Conservation (phyloP, 2,888 invertebrate genomes). For the Maniola hyperantus region DNA sequence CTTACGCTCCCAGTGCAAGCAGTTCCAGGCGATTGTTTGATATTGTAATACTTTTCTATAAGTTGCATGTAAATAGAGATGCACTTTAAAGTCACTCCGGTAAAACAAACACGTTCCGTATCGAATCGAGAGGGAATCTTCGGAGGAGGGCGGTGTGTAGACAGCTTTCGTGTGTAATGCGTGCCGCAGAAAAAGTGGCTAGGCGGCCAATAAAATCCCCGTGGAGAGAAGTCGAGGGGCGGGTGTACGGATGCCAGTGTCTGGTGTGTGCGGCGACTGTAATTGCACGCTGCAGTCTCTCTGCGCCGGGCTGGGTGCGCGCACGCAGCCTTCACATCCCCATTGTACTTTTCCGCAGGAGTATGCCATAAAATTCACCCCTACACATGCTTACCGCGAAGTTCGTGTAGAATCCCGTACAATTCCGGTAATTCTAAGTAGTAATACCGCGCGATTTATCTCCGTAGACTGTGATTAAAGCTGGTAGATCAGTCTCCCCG, state of each 20-base stretch:
- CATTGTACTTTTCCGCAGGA: conserved; percentile 18
- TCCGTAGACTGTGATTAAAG: conserved; percentile 8
- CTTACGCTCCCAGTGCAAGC: no score
- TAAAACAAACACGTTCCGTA: conserved; percentile 72
- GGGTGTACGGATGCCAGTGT: conserved; percentile 69
- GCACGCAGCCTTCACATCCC: conserved; percentile 72
- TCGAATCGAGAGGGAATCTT: conserved; percentile 71
- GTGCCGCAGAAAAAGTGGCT: conserved; percentile 75
- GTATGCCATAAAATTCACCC: conserved; percentile 34
- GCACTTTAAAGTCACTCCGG: conserved; percentile 53
- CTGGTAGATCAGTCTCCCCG: not conserved
- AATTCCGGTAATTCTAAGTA: not conserved
- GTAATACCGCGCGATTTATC: conserved; percentile 3
- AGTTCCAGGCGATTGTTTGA: no score
- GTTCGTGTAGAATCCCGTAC: conserved; percentile 4
- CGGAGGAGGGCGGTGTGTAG: conserved; percentile 68
- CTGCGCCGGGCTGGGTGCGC: conserved; percentile 73
- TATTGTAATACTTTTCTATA: conserved; percentile 32
- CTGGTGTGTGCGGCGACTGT: conserved; percentile 61
- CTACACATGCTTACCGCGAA: conserved; percentile 36
- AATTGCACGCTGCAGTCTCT: conserved; percentile 74
- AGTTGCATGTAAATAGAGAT: conserved; percentile 48
- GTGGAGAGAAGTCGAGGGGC: conserved; percentile 77
- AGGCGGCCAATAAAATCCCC: conserved; percentile 79
- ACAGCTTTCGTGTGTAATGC: conserved; percentile 76